These are phyloP conservation scores for Cheiracanthium punctorium DNA, from an alignment of 2,888 invertebrate species.

Conservation along the genomic window DNA sequence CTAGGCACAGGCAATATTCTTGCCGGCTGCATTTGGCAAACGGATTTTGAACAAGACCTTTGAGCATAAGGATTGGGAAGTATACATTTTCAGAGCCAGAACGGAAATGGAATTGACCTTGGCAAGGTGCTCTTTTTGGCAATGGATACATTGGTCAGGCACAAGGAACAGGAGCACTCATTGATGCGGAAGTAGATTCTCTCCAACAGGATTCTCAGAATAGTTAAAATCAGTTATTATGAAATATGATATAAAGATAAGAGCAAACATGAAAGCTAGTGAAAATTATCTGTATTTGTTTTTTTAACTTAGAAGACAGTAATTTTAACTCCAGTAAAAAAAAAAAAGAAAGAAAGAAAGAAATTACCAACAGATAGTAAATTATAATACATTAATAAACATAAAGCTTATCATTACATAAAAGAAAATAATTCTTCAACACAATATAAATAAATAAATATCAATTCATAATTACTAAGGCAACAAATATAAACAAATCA, in stretches of 20 bases:
- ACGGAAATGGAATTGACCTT: slow-evolving; percentile 47
- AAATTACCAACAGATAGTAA: neutral
- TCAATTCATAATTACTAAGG: no score
- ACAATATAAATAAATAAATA: no score
- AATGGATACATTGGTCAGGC: slow-evolving; percentile 63
- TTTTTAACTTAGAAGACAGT: no score
- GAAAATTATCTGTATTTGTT: neutral
- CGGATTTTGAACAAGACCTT: slow-evolving; percentile 55
- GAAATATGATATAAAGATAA: slow-evolving; percentile 47
- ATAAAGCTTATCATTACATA: no score
- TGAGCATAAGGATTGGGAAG: slow-evolving; percentile 67
- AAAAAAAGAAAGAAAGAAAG: no score
- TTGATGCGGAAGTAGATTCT: slow-evolving; percentile 55
- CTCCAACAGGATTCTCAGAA: slow-evolving; percentile 66
- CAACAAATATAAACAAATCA: no score
- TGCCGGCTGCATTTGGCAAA: slow-evolving; percentile 61
- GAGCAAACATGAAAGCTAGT: slow-evolving; percentile 11
- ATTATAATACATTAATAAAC: neutral
- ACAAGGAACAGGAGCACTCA: slow-evolving; percentile 64
- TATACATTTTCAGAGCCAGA: slow-evolving; percentile 61
- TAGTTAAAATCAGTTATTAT: slow-evolving; percentile 68
- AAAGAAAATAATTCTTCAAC: no score
- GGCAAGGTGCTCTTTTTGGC: slow-evolving; percentile 59
- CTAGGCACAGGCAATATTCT: slow-evolving; percentile 62
- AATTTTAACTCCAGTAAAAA: no score